These are phyloP conservation scores for Periplaneta americana DNA, from an alignment of 1,140 invertebrate genomes.

Conservation along the genomic window DNA sequence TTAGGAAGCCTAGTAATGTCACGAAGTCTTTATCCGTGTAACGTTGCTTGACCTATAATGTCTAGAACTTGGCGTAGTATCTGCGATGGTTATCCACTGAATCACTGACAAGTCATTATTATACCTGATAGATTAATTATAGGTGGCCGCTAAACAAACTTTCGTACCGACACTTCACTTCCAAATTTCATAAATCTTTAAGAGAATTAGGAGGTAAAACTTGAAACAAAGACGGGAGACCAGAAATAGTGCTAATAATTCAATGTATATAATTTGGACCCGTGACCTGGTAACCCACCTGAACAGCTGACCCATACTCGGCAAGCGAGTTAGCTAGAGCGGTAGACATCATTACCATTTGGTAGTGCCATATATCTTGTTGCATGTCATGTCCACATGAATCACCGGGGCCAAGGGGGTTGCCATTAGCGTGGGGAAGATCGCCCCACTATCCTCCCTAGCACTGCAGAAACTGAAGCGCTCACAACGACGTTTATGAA, in stretches of 20 bases:
- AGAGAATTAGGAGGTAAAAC: not conserved
- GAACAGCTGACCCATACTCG: no score
- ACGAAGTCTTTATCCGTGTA: no score
- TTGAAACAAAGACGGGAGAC: no score
- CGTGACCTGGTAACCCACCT: not conserved
- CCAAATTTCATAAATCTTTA: not conserved
- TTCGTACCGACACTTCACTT: not conserved
- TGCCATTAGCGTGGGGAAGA: not conserved
- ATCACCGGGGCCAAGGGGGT: not conserved
- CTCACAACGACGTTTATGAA: no score
- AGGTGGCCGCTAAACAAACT: not conserved
- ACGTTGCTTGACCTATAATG: no score
- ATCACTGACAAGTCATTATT: no score
- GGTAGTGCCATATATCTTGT: not conserved
- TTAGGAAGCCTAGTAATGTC: no score
- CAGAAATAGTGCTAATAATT: not conserved
- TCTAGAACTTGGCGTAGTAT: no score
- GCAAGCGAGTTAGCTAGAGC: no score
- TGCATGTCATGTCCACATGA: not conserved
- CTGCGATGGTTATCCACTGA: no score
- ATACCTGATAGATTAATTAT: no score
- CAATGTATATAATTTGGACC: no score
- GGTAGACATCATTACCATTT: not conserved
- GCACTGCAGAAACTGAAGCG: not conserved
- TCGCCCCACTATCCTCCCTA: not conserved